Base-by-base conservation (phyloP, 2,888 invertebrate genomes). In the Hirtodrosophila duncani region DNA sequence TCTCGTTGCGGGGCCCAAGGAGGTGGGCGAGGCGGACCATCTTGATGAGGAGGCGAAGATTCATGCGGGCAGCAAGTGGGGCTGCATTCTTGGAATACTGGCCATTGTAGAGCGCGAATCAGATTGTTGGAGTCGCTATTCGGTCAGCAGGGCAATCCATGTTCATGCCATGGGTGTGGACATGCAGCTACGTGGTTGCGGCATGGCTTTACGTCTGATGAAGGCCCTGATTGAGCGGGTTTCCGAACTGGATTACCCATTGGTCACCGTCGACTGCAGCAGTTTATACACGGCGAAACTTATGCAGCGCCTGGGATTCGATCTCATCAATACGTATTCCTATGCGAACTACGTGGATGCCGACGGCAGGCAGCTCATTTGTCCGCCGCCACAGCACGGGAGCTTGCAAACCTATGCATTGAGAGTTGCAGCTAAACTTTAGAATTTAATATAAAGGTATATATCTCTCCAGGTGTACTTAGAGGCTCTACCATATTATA, bases 221-320 rank as follows among this genome's bases (percentile, higher is more conserved):
- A 39, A 50, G 1, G 61, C 80, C n/a, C 50, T 81, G 11, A 61
- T 65, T 4, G 46, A 51, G 5, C 55, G 67, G 3, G 84, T 60
- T 1, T 64, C 62, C 8, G 37, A 63, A 0, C 48, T 77, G 9
- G 64, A 69, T 2, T 85, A 74, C 48, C 74, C 65, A 1, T 27
- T 85, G n/a, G 57, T 83, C 0, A 70, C 78, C 21, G 61, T 38
- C 5, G 85, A 86, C 61, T 86, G 86, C 48, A 77, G 84, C 1
- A 85, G 86, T 37, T 18, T 70, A 7, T 86, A 82, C 56, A 84
- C 86, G 3, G 79, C 78, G 1, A 65, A 64, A 3, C 33, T 86
- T 14, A 65, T 80, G 30, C 63, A 78, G 31, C 75, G 77, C 0
- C 49, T 85, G 20, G 68, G 65, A 6, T 84, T 78, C 64, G 69